These are phyloP conservation scores for Smutsia gigantea DNA, from an alignment of 2,797 vertebrate species.

Conservation along the genomic window DNA sequence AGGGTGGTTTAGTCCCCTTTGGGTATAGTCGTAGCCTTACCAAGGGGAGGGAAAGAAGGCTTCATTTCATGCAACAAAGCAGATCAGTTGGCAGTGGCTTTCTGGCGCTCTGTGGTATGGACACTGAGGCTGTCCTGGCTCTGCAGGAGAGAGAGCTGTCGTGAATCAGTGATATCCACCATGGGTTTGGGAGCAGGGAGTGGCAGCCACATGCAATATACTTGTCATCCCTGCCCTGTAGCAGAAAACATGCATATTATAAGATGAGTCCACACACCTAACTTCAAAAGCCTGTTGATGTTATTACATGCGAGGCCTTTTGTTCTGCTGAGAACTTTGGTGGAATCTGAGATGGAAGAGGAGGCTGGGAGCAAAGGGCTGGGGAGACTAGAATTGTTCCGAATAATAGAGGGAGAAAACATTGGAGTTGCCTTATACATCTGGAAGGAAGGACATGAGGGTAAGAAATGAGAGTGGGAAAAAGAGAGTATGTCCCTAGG, in stretches of 20 bases:
- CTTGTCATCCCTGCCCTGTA: background rate
- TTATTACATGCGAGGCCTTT: background rate
- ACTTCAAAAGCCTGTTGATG: conserved; percentile 49
- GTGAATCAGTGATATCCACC: background rate
- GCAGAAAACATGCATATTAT: conserved; percentile 20
- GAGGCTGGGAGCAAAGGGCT: background rate
- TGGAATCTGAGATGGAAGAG: conserved; percentile 9
- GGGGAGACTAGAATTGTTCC: background rate
- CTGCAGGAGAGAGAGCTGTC: background rate
- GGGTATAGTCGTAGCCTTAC: background rate
- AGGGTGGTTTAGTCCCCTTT: background rate
- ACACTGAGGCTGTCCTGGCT: background rate
- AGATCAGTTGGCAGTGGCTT: background rate
- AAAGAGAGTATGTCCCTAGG: background rate
- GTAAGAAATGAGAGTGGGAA: background rate
- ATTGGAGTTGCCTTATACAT: background rate
- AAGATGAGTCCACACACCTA: conserved; percentile 19
- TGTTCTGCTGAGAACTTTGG: conserved; percentile 37
- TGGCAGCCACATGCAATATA: conserved; percentile 1
- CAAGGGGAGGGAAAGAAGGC: background rate
- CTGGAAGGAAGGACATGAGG: background rate
- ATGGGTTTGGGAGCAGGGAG: background rate
- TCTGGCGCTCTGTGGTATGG: background rate
- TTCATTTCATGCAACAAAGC: background rate
- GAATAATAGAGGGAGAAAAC: background rate